Evolutionary conservation across 2,888 invertebrate species (phyloP).

Genomic region (Rotaria sp.): DNA sequence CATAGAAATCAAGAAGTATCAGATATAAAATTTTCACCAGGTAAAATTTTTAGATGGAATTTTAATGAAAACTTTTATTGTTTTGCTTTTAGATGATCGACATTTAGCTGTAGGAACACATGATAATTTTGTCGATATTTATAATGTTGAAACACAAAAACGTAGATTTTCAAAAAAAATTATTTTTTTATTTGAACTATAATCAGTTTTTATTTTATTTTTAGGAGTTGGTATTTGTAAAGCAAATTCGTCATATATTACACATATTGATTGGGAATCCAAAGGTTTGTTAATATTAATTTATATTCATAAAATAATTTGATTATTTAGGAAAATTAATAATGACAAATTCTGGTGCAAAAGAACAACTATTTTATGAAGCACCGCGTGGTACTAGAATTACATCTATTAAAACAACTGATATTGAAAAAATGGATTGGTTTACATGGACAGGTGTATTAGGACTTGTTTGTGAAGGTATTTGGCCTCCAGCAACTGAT

Average conservation of each 20-base stretch:
- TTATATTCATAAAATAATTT: too few relatives aligned
- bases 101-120: constrained; percentile 56
- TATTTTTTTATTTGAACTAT: neutral
- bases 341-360: constrained; percentile 55
- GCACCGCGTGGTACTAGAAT: constrained; percentile 55
- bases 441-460: constrained; percentile 55
- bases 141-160: constrained; percentile 53
- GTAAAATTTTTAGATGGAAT: constrained; percentile 43
- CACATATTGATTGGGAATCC: constrained; percentile 56
- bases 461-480: constrained; percentile 54
- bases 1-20: constrained; percentile 56
- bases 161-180: neutral
- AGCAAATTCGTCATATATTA: constrained; percentile 55
- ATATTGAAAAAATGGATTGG: constrained; percentile 53
- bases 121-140: constrained; percentile 57
- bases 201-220: neutral
- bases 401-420: constrained; percentile 47
- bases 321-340: constrained; percentile 50
- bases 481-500: constrained; percentile 56
- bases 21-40: constrained; percentile 56
- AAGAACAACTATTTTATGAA: constrained; percentile 56
- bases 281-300: constrained; percentile 45
- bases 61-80: neutral
- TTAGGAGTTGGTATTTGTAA: constrained; percentile 53
- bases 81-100: constrained; percentile 5